Percentiles rank a stretch among this genome's conserved stretches.
phyloP scores from a whole-genome alignment of 2,113 vertebrate genomes.

The Stegastes partitus region DNA sequence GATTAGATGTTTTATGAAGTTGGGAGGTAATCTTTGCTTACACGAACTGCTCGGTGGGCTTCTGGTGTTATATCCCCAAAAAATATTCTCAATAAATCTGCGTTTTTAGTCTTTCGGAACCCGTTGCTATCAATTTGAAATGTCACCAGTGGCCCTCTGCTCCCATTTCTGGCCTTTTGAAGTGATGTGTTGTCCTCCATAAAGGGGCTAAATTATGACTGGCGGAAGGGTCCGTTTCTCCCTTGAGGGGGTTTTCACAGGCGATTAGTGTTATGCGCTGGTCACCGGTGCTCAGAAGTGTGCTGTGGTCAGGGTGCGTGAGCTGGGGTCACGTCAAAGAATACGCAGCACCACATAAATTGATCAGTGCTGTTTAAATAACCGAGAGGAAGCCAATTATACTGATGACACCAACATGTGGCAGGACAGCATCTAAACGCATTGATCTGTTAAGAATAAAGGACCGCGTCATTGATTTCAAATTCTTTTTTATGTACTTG shows the following conservation, averaged over 20 bases:
- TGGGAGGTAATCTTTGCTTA: slow-evolving; percentile 17
- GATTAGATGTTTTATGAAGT: slow-evolving; percentile 62
- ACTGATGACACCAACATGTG: not conserved
- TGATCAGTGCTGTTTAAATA: slow-evolving; percentile 32
- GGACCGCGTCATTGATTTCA: not conserved
- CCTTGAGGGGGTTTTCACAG: slow-evolving; percentile 44
- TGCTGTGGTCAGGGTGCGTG: slow-evolving; percentile 47
- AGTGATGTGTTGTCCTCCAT: slow-evolving; percentile 46
- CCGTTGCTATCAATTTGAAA: slow-evolving; percentile 35
- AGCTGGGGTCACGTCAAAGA: slow-evolving; percentile 42
- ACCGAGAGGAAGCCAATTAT: not conserved
- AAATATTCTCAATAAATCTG: slow-evolving; percentile 25
- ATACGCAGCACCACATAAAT: slow-evolving; percentile 13
- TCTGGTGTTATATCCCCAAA: slow-evolving; percentile 40
- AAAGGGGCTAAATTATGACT: slow-evolving; percentile 42
- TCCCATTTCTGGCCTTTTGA: slow-evolving; percentile 48
- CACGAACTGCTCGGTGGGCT: slow-evolving; percentile 16
- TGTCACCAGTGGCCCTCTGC: slow-evolving; percentile 11
- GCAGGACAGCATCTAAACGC: not conserved
- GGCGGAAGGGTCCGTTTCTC: slow-evolving; percentile 44
- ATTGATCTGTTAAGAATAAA: too few relatives aligned
- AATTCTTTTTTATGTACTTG: not conserved
- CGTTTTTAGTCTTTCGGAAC: slow-evolving; percentile 24
- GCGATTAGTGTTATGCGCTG: slow-evolving; percentile 45
- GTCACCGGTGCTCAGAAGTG: slow-evolving; percentile 48